phyloP scores from a whole-genome alignment of 2,113 vertebrate species.

The Gobius niger region DNA sequence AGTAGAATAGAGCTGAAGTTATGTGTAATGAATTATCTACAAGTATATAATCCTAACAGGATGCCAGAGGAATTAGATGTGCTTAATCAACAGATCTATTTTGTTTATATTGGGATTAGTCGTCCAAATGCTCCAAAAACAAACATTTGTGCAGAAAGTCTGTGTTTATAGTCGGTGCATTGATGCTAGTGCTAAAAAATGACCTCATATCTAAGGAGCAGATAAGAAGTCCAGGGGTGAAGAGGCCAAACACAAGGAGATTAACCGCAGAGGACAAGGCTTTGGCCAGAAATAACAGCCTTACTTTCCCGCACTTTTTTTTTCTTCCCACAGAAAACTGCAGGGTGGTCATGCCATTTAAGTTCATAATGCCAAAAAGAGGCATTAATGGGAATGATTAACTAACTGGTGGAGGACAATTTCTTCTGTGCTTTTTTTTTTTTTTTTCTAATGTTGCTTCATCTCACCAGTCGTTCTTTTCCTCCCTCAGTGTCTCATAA shows the following conservation, averaged over 20 bases:
- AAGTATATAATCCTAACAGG: constrained; percentile 2
- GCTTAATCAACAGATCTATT: not conserved
- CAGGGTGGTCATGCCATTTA: not conserved
- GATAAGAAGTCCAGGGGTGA: constrained; percentile 53
- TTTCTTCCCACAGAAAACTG: constrained; percentile 3
- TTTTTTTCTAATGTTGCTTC: no score
- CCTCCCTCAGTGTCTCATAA: constrained; percentile 85
- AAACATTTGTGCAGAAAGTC: not conserved
- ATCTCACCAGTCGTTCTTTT: not conserved
- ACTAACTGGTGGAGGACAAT: no score
- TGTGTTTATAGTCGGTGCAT: not conserved
- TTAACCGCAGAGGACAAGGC: constrained; percentile 30
- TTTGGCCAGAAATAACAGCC: constrained; percentile 50
- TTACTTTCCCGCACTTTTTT: constrained; percentile 31
- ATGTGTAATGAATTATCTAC: constrained; percentile 3
- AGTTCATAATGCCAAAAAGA: not conserved
- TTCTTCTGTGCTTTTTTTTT: no score
- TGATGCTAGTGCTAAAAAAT: constrained; percentile 18
- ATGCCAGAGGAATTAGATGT: not conserved
- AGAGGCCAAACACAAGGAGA: constrained; percentile 31
- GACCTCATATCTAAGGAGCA: constrained; percentile 28
- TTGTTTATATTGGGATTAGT: not conserved
- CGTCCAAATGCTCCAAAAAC: not conserved
- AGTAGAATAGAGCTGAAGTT: constrained; percentile 21
- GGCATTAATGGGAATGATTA: no score